Conservation (phyloP, 2,113 vertebrate species). For the Bothrops jararaca region DNA sequence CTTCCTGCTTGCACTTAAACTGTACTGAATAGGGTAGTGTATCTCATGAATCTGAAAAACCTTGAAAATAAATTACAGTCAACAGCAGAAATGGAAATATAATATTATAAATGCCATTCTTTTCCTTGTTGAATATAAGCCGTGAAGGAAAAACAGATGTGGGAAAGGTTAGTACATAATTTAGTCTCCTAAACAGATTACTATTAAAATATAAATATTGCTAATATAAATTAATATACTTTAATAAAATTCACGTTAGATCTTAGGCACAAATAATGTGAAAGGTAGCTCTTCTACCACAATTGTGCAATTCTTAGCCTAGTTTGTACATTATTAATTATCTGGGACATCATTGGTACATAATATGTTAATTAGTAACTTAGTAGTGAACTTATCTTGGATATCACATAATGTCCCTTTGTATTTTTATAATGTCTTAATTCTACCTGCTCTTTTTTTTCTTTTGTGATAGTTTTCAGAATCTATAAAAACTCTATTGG, state of each 20-base stretch:
- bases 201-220: neutral
- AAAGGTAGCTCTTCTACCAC: neutral
- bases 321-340: neutral
- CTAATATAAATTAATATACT: neutral
- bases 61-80: neutral
- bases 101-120: neutral
- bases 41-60: neutral
- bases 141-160: neutral
- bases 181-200: neutral
- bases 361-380: neutral
- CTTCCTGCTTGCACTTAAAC: neutral
- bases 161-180: neutral
- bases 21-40: neutral
- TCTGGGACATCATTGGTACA: neutral
- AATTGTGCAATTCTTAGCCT: neutral
- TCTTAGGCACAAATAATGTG: neutral
- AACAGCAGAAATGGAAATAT: neutral
- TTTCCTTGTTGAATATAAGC: neutral
- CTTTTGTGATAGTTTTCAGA: neutral
- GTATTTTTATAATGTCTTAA: neutral
- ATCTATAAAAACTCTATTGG: neutral
- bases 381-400: neutral
- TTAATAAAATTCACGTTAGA: neutral
- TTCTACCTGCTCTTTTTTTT: neutral
- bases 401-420: neutral